phyloP scores from a whole-genome alignment of 2,888 invertebrate species.

The Nomada flava region DNA sequence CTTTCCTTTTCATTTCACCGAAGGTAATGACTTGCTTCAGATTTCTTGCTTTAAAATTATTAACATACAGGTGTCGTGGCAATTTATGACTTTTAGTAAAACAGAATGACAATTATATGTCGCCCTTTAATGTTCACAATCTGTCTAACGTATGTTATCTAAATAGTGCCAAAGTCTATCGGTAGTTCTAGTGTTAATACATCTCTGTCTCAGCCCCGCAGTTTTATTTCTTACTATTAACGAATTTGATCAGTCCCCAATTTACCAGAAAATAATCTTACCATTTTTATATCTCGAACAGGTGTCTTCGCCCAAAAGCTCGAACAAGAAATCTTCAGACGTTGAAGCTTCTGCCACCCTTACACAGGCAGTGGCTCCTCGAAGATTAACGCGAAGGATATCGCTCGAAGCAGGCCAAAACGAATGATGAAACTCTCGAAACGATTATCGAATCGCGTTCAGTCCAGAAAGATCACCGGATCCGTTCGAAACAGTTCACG shows the following conservation, averaged over 20 bases:
- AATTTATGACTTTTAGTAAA: background rate
- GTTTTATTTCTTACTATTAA: too few species aligned
- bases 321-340: background rate
- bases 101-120: too few species aligned
- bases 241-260: too few species aligned
- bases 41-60: too few species aligned
- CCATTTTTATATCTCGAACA: conserved; percentile 36
- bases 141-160: background rate
- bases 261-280: conserved; percentile 17
- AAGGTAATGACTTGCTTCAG: too few species aligned
- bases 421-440: background rate
- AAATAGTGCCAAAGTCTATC: too few species aligned
- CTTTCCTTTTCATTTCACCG: too few species aligned
- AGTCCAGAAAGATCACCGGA: conserved; percentile 16
- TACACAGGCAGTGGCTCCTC: background rate
- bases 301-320: background rate
- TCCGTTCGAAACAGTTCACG: conserved; percentile 44
- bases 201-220: too few species aligned
- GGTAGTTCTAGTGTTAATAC: too few species aligned
- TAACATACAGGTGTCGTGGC: background rate
- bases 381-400: background rate
- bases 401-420: background rate
- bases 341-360: background rate
- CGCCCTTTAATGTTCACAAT: background rate
- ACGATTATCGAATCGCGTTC: background rate